Base-by-base conservation (phyloP, 2,113 vertebrate genomes). In the Heterotilapia buettikoferi region DNA sequence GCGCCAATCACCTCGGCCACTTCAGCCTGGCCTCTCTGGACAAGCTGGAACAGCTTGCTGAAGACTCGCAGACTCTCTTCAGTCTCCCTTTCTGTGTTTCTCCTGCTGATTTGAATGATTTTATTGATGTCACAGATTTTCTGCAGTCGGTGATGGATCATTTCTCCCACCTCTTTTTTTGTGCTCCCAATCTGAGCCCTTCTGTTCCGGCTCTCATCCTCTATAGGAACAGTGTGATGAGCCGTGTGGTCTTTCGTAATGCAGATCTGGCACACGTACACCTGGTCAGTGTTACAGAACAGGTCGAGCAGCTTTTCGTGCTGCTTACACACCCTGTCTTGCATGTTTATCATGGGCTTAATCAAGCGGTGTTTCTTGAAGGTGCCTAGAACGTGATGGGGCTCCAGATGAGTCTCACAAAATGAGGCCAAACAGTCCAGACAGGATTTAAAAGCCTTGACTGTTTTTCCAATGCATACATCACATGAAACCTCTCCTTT, bases 361-460 rank as follows among this genome's bases (percentile, higher is more conserved):
- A 98, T 96, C 26, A 98, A 96, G 84, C 94, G 96, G 93, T 99
- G 98, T 61, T 97, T 97, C 10, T 97, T 97, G 90, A 98, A 97
- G 36, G 89, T 91, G 56, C 52, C 80, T 3, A 94, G 71, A 45
- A 94, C 14, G 91, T 96, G 1, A 68, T 99, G 98, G 43, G 96
- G 97, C 86, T 98, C 97, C 84, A 99, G 96, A 89, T 98, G 98
- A 83, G 95, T 95, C 84, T 97, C 96, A 2, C 98, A 99, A 95
- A 97, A 98, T 33, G 98, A 98, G 26, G 97, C 97, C 94, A 97
- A 97, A 92, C 98, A 99, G 61, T 97, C 97, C 91, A 98, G 89
- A 85, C 98, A 99, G 26, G 98, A 98, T 91, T 97, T 98, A 8
- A 97, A 95, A 0, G 98, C 98, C 86, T 95, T 97, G 18, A 90